Percentiles rank a stretch among this genome's conserved stretches.
Conservation (phyloP, 2,888 invertebrate species). For the Agrochola litura region DNA sequence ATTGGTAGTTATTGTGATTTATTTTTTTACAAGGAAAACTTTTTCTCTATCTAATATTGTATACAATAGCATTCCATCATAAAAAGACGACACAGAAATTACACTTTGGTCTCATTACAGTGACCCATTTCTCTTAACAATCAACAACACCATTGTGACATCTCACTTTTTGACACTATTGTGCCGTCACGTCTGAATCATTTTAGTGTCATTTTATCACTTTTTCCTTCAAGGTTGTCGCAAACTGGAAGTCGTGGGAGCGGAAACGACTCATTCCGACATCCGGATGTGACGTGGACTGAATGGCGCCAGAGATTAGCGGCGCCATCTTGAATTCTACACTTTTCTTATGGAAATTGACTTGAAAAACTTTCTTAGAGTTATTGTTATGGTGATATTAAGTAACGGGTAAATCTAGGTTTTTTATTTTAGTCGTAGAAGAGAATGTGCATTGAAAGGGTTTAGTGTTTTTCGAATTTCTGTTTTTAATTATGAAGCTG, state of each 20-base stretch:
- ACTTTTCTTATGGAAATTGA: conserved; percentile 67
- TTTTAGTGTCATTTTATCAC: conserved; percentile 52
- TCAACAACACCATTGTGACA: conserved; percentile 13
- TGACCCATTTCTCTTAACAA: conserved; percentile 13
- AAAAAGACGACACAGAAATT: neutral
- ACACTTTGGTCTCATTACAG: neutral
- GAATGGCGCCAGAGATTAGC: conserved; percentile 76
- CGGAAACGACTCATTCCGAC: conserved; percentile 74
- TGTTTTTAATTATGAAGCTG: neutral
- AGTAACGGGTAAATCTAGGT: conserved; percentile 34
- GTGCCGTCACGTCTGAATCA: conserved; percentile 42
- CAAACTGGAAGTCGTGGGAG: conserved; percentile 71
- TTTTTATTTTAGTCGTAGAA: conserved; percentile 10
- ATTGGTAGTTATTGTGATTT: neutral
- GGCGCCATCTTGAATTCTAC: conserved; percentile 56
- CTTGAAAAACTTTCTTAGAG: conserved; percentile 48
- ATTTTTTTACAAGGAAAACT: neutral
- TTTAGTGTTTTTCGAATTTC: neutral
- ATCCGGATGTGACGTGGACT: conserved; percentile 77
- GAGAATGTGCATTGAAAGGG: neutral
- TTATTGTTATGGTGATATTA: conserved; percentile 54
- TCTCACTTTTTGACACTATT: neutral
- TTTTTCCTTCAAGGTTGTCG: conserved; percentile 64
- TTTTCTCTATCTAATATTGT: neutral
- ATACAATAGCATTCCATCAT: neutral